Base-by-base conservation (phyloP, 1,140 invertebrate species). In the Geopemphigus sp. region DNA sequence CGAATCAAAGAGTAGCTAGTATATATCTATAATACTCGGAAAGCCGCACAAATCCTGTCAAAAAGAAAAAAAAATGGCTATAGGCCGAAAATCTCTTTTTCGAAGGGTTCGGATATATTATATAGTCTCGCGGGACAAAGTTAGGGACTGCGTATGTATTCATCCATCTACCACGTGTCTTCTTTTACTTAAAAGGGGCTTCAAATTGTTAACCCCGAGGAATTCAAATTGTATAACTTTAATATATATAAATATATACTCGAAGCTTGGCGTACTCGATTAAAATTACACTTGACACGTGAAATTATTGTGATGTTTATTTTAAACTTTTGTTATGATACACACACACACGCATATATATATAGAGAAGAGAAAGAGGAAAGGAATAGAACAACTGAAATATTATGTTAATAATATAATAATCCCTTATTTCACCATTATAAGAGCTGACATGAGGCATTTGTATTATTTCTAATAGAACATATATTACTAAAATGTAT, bases 151-250 rank as follows among this genome's bases (percentile, higher is more conserved):
- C 22, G 26, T 53, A 70, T n/a, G 39, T 45, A 24, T 32, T 70
- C 66, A 72, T 72, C 68, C 68, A 54, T 72, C 68, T 72, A 47
- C 47, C 66, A 4, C 50, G 68, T 72, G 68, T 72, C 47, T 72
- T 72, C 26, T 72, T 68, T 72, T 53, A 54, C 68, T 72, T 72
- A 29, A 53, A 70, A 70, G 32, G 24, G 24, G 26, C 68, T 24
- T 53, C 22, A 72, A 53, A 72, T 54, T 17, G 17, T 53, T 12
- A 53, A 70, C 66, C 66, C 66, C 19, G 66, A 70, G 66, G 66
- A 70, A 72, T 53, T 72, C 26, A 72, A 29, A 72, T 72, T 53
- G 50, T 29, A 54, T 53, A 54, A 53, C 17, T 72, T 72, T 54
- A 72, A 54, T 26, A 15, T 61, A 61, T 39, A 39, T 39, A 39